phyloP scores from a whole-genome alignment of 2,888 invertebrate genomes.

The Entomobrya multifasciata region DNA sequence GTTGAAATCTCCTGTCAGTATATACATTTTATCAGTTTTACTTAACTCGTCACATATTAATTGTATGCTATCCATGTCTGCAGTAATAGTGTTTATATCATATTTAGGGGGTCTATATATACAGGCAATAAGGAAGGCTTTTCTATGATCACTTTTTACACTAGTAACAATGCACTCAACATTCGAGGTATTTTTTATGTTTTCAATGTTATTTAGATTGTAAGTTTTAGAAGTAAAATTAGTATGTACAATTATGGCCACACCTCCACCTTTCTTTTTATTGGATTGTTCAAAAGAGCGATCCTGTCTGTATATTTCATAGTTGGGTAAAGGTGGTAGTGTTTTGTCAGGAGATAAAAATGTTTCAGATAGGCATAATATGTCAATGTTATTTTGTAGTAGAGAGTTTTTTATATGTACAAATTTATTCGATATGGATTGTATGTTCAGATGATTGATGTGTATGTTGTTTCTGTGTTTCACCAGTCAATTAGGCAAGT shows the following conservation, averaged over 20 bases:
- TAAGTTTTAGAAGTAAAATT: background rate
- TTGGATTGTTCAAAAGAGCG: background rate
- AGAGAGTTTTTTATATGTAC: background rate
- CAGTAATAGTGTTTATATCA: background rate
- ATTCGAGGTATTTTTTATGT: background rate
- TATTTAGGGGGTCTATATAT: conserved; percentile 41
- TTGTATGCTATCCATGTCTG: conserved; percentile 8
- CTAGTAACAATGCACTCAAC: background rate
- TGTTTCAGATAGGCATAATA: background rate
- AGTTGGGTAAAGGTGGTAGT: background rate
- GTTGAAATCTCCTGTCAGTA: conserved; percentile 13
- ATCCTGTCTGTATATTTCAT: conserved; percentile 3
- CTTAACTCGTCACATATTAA: conserved; percentile 7
- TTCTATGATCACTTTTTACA: background rate
- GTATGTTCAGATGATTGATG: conserved; percentile 31
- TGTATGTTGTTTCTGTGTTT: too few species aligned
- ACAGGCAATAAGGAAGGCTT: background rate
- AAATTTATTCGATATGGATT: conserved; percentile 11
- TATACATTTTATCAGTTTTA: background rate
- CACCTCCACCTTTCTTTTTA: conserved; percentile 34
- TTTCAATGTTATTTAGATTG: background rate
- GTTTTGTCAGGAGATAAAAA: background rate
- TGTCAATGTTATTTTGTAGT: background rate
- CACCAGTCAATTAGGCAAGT: too few species aligned
- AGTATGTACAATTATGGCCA: background rate